Conservation (phyloP, 2,797 vertebrate species). For the Siniperca scherzeri region DNA sequence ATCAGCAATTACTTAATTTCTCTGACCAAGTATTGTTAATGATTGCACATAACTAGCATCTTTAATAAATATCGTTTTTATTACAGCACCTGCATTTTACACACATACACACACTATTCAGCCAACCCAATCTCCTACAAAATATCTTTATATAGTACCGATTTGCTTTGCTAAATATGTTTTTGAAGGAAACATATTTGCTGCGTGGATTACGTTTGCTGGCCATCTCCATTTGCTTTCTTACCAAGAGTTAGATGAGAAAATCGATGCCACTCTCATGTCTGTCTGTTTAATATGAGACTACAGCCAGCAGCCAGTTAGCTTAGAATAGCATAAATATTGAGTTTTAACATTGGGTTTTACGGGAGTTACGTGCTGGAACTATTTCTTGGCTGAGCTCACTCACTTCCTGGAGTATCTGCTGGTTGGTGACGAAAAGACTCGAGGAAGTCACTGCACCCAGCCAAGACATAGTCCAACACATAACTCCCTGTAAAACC, state of each 20-base stretch:
- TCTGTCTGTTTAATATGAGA: neutral
- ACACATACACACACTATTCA: neutral
- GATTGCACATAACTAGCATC: neutral
- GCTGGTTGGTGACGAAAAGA: neutral
- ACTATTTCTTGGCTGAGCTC: neutral
- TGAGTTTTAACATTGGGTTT: neutral
- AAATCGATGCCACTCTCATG: neutral
- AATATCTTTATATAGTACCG: neutral
- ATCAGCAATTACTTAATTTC: constrained; percentile 20
- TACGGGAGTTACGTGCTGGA: neutral
- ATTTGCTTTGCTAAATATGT: neutral
- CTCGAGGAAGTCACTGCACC: too few relatives aligned
- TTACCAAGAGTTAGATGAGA: neutral
- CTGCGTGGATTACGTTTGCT: neutral
- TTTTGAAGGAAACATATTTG: neutral
- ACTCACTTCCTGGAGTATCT: neutral
- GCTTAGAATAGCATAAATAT: neutral
- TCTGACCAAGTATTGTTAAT: constrained; percentile 5
- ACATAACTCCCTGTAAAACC: neutral
- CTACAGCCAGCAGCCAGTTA: neutral
- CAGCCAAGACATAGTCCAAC: neutral
- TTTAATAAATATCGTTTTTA: constrained; percentile 1
- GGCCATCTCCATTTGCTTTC: neutral
- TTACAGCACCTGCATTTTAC: neutral
- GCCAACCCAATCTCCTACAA: neutral